Evolutionary conservation across 2,113 vertebrate species (phyloP).

Genomic region (Pterocles burchelli): DNA sequence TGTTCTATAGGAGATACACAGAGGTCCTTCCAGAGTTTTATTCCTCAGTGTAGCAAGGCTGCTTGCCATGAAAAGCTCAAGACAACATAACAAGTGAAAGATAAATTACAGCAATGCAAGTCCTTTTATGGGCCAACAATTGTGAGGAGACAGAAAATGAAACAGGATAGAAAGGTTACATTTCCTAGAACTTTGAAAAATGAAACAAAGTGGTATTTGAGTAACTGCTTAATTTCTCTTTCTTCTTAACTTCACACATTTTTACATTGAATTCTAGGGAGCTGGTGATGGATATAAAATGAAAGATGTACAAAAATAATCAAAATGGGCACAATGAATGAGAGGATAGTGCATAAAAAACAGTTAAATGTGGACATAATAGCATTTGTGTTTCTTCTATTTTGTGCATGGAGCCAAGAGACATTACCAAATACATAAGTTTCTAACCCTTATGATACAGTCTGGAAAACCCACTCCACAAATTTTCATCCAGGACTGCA

Average conservation of each 20-base stretch:
- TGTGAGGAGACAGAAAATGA: not conserved
- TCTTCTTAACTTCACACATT: not conserved
- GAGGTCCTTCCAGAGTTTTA: not conserved
- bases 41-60: not conserved
- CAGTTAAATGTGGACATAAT: not conserved
- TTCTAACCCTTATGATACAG: not conserved
- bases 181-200: not conserved
- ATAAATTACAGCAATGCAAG: not conserved
- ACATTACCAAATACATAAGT: not conserved
- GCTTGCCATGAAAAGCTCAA: not conserved
- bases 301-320: not conserved
- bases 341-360: not conserved
- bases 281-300: not conserved
- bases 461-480: not conserved
- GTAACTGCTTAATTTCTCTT: not conserved
- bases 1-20: not conserved
- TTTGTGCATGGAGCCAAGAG: not conserved
- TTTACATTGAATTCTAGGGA: not conserved
- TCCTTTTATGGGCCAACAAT: not conserved
- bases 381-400: not conserved
- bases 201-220: not conserved
- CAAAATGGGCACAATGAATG: not conserved
- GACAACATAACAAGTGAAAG: not conserved
- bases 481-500: not conserved
- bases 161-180: not conserved